Conservation (phyloP, 1,140 invertebrate species). For the Dendroctonus ponderosae region DNA sequence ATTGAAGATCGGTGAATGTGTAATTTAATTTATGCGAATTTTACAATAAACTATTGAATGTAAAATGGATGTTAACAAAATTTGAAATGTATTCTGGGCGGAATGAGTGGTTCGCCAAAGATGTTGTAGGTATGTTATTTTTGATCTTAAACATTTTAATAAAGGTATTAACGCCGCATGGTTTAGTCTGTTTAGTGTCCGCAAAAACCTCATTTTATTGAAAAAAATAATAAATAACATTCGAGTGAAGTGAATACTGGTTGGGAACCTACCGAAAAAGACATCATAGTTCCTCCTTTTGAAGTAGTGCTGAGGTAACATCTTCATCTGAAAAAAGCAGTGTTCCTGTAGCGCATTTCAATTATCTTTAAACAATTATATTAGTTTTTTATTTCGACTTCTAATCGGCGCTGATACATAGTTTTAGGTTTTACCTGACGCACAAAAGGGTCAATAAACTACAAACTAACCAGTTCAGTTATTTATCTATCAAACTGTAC, state of each 20-base stretch:
- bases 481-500: constrained; percentile 31
- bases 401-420: no score
- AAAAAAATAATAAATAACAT: no score
- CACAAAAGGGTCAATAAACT: no score
- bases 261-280: not conserved
- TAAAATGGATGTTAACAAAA: constrained; percentile 12
- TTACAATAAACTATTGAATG: constrained; percentile 5
- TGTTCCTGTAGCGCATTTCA: not conserved
- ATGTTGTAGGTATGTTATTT: constrained; percentile 32
- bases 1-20: not conserved
- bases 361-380: no score
- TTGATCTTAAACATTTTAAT: constrained; percentile 27
- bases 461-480: not conserved
- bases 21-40: constrained; percentile 3
- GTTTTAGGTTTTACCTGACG: no score
- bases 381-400: no score
- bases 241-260: no score
- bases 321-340: constrained; percentile 28
- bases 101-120: constrained; percentile 25
- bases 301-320: constrained; percentile 11
- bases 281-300: constrained; percentile 7
- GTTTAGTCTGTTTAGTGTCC: not conserved
- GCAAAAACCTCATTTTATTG: no score
- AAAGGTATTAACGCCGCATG: constrained; percentile 4
- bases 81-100: constrained; percentile 12